phyloP scores from a whole-genome alignment of 2,113 vertebrate genomes.

The Myiagra hebetior region DNA sequence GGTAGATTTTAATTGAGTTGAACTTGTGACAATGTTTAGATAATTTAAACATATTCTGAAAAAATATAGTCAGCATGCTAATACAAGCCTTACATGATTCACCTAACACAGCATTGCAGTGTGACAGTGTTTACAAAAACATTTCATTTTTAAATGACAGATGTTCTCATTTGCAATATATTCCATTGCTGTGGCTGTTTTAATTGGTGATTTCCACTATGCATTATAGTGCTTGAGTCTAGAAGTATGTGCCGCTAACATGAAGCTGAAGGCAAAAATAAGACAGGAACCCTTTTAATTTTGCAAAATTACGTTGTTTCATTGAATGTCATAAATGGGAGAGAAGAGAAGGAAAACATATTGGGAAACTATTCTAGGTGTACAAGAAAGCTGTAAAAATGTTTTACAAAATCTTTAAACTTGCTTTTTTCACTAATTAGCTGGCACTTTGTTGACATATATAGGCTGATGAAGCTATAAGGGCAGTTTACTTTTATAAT shows the following conservation, averaged over 20 bases:
- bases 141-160: conserved; percentile 43
- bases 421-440: conserved; percentile 37
- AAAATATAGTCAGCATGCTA: conserved; percentile 24
- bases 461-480: conserved; percentile 60
- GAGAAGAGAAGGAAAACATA: conserved; percentile 4
- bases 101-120: conserved; percentile 50
- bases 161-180: conserved; percentile 67
- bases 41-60: conserved; percentile 58
- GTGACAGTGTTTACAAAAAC: conserved; percentile 65
- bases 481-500: conserved; percentile 68
- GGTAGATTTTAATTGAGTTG: conserved; percentile 40
- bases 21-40: conserved; percentile 42
- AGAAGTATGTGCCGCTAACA: conserved; percentile 73
- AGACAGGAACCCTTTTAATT: conserved; percentile 30
- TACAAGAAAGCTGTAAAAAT: conserved; percentile 48
- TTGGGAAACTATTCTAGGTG: conserved; percentile 57
- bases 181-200: conserved; percentile 12
- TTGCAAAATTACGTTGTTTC: conserved; percentile 67
- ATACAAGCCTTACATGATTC: conserved; percentile 63
- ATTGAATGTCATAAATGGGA: conserved; percentile 57
- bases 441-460: conserved; percentile 40
- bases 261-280: conserved; percentile 67
- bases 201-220: conserved; percentile 74
- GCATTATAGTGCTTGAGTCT: conserved; percentile 77
- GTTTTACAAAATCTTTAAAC: conserved; percentile 56